A percentile compares a stretch with the other conserved stretches of the same genome.
These are phyloP conservation scores for Zaprionus inermis DNA, from an alignment of 1,140 invertebrate species.

Conservation along the genomic window DNA sequence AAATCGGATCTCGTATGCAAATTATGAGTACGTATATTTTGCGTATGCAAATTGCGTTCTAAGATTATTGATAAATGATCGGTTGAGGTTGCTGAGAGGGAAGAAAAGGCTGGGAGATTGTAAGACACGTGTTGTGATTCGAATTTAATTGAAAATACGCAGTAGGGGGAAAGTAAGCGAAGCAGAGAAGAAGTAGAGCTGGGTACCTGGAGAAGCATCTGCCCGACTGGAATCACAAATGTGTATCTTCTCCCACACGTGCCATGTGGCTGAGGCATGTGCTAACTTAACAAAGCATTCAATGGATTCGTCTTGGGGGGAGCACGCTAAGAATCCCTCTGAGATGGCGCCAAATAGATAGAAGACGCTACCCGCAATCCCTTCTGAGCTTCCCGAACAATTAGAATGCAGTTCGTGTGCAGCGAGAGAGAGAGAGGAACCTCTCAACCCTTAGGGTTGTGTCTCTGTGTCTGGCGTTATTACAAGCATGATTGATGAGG, in stretches of 20 bases:
- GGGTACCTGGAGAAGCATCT: slow-evolving; percentile 43
- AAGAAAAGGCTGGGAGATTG: neutral
- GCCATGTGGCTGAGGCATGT: slow-evolving; percentile 59
- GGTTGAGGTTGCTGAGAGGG: neutral
- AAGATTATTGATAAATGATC: slow-evolving; percentile 54
- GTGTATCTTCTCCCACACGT: slow-evolving; percentile 1
- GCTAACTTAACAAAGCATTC: slow-evolving; percentile 28
- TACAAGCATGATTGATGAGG: slow-evolving; percentile 64
- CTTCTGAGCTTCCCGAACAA: slow-evolving; percentile 35
- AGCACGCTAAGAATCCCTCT: neutral
- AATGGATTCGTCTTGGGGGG: slow-evolving; percentile 52
- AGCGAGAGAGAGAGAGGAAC: neutral
- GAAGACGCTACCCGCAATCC: slow-evolving; percentile 40
- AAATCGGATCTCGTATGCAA: slow-evolving; percentile 47
- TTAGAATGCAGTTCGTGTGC: slow-evolving; percentile 70
- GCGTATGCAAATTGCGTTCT: slow-evolving; percentile 47
- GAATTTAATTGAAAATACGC: slow-evolving; percentile 6
- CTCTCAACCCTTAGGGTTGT: neutral
- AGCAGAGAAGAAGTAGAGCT: neutral
- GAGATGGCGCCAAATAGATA: slow-evolving; percentile 58
- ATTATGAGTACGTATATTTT: slow-evolving; percentile 55
- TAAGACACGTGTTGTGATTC: slow-evolving; percentile 4
- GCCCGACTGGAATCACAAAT: slow-evolving; percentile 62
- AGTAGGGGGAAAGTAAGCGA: neutral
- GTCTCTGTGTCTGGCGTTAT: slow-evolving; percentile 34